These are phyloP conservation scores for Callionymus lyra DNA, from an alignment of 2,113 vertebrate species.

Conservation along the genomic window DNA sequence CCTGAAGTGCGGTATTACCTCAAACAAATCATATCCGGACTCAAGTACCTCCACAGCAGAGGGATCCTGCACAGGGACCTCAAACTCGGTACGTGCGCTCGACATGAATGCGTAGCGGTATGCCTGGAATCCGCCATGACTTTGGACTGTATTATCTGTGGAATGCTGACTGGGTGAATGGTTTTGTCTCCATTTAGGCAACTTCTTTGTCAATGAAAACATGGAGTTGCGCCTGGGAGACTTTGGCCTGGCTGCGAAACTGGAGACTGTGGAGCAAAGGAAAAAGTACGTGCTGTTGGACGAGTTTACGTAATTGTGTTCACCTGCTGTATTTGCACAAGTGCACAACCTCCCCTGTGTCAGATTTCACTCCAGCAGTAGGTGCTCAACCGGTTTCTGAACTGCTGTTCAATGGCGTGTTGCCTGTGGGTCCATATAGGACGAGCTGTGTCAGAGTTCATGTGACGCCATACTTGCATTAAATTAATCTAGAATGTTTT, in stretches of 20 bases:
- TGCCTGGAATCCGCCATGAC: slow-evolving; percentile 42
- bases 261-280: slow-evolving; percentile 81
- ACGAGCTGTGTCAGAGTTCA: too few relatives aligned
- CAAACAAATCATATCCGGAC: slow-evolving; percentile 88
- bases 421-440: slow-evolving; percentile 7
- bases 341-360: neutral
- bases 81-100: slow-evolving; percentile 75
- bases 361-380: too few relatives aligned
- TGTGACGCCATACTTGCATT: too few relatives aligned
- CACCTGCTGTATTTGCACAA: neutral
- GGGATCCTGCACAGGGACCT: slow-evolving; percentile 93
- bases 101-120: slow-evolving; percentile 2
- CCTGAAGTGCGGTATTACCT: slow-evolving; percentile 97
- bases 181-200: slow-evolving; percentile 68
- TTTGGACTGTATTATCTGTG: slow-evolving; percentile 16
- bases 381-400: slow-evolving; percentile 43
- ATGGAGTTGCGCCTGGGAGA: slow-evolving; percentile 97
- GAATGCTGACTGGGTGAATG: slow-evolving; percentile 36
- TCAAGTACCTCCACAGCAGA: slow-evolving; percentile 91
- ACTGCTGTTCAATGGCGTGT: slow-evolving; percentile 30
- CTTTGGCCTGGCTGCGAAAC: slow-evolving; percentile 86
- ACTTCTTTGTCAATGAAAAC: slow-evolving; percentile 97
- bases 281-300: slow-evolving; percentile 77
- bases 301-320: too few relatives aligned
- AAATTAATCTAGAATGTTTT: too few relatives aligned